Conservation (phyloP, 2,888 invertebrate species). For the Embidobia sp. region DNA sequence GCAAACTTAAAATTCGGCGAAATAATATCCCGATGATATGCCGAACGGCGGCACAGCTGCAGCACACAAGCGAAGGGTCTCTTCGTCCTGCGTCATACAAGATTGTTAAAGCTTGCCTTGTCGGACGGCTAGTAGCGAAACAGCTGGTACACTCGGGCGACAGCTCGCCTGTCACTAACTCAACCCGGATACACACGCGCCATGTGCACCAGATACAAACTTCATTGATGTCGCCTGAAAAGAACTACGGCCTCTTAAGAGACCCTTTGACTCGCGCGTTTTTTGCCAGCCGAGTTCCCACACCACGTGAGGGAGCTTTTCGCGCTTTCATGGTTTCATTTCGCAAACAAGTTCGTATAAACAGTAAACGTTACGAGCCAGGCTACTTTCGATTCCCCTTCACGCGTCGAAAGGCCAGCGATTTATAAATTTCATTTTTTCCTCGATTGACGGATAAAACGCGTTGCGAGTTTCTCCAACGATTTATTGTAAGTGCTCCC, state of each 20-base stretch:
- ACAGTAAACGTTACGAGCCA: constrained; percentile 28
- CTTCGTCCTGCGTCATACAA: constrained; percentile 77
- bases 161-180: constrained; percentile 81
- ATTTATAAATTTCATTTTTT: constrained; percentile 29
- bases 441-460: neutral
- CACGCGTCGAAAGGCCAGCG: neutral
- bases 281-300: constrained; percentile 21
- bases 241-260: constrained; percentile 53
- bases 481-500: too few relatives aligned
- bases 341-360: constrained; percentile 46
- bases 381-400: constrained; percentile 17
- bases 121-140: constrained; percentile 76
- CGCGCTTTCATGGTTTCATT: constrained; percentile 47
- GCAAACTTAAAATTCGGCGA: constrained; percentile 73
- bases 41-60: constrained; percentile 77
- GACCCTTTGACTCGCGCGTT: constrained; percentile 43
- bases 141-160: constrained; percentile 80
- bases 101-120: constrained; percentile 77
- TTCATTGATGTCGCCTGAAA: constrained; percentile 79
- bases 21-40: constrained; percentile 80
- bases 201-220: constrained; percentile 81
- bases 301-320: constrained; percentile 43
- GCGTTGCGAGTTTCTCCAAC: neutral
- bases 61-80: constrained; percentile 74
- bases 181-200: constrained; percentile 78